Percentiles rank a stretch among this genome's conserved stretches.
Conservation (phyloP, 2,797 vertebrate genomes). For the Varecia variegata region DNA sequence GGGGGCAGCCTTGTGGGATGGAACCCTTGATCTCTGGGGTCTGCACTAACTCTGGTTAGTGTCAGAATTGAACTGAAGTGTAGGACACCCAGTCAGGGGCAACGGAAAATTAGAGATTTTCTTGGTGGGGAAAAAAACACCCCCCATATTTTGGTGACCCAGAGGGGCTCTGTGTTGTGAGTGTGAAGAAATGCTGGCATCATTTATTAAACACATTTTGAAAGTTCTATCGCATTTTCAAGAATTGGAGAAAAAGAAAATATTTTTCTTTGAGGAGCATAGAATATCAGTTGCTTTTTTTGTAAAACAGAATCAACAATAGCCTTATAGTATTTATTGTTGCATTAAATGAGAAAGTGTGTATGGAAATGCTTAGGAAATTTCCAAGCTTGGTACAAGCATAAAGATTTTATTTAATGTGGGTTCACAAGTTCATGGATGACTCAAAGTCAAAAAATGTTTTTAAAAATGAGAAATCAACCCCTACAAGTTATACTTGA, state of each 20-base stretch:
- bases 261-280: neutral
- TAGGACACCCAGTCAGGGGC: neutral
- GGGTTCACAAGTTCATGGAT: constrained; percentile 23
- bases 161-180: neutral
- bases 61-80: neutral
- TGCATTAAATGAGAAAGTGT: constrained; percentile 12
- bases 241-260: neutral
- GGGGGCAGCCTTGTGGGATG: neutral
- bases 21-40: neutral
- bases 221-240: neutral
- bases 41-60: neutral
- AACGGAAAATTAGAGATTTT: neutral
- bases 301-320: neutral
- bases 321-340: neutral
- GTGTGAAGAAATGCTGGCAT: neutral
- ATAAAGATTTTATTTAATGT: neutral
- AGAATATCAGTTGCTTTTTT: neutral
- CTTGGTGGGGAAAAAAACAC: neutral
- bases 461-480: neutral
- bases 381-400: neutral
- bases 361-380: neutral
- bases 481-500: neutral
- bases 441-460: neutral
- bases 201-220: neutral
- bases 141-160: neutral